Conservation (phyloP, 2,113 vertebrate species). For the Phyllostomus discolor region DNA sequence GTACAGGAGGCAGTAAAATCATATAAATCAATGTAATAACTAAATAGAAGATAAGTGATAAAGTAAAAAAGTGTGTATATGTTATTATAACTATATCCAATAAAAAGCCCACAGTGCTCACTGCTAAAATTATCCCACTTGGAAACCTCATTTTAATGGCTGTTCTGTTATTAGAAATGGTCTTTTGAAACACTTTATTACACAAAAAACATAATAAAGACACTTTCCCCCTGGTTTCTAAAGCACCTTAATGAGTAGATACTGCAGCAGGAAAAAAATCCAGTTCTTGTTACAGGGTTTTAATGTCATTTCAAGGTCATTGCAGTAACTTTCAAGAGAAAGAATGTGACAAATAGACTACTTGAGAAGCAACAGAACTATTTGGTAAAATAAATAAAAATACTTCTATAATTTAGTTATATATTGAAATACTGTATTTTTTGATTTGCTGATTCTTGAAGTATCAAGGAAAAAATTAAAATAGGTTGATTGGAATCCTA, state of each 20-base stretch:
- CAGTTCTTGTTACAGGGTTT: background rate
- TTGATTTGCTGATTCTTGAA: background rate
- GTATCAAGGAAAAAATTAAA: background rate
- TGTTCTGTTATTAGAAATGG: background rate
- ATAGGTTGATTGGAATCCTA: background rate
- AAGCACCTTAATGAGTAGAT: background rate
- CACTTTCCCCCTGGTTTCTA: background rate
- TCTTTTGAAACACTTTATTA: background rate
- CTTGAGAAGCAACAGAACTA: background rate
- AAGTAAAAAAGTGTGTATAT: background rate
- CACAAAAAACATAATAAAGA: background rate
- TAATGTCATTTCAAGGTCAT: background rate
- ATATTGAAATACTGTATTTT: background rate
- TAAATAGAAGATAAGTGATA: background rate
- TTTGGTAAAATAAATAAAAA: background rate
- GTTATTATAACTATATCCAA: background rate
- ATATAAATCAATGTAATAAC: constrained; percentile 1
- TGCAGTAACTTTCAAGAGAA: background rate
- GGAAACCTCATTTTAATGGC: background rate
- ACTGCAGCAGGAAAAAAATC: background rate
- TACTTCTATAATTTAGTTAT: background rate
- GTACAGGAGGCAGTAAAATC: background rate
- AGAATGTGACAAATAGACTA: background rate
- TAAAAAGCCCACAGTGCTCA: background rate
- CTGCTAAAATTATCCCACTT: background rate